Conservation (phyloP, 2,888 invertebrate genomes). For the Hypselothyrea guttata region DNA sequence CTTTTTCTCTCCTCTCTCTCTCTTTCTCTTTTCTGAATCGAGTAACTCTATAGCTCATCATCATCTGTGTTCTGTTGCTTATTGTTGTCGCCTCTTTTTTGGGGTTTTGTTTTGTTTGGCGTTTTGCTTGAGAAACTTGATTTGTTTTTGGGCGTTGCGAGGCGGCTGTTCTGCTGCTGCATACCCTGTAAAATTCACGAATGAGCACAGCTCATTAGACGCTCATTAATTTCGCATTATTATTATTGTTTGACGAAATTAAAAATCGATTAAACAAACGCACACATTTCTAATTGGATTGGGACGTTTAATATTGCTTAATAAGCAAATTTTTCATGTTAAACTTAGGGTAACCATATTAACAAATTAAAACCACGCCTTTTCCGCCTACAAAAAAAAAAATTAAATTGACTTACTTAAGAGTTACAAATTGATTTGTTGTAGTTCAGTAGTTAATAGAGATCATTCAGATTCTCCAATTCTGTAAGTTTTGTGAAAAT, state of each 20-base stretch:
- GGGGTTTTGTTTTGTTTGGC: conserved; percentile 32
- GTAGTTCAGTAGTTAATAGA: too few species aligned
- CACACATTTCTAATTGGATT: too few species aligned
- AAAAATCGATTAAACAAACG: neutral
- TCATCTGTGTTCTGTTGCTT: conserved; percentile 24
- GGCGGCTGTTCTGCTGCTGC: conserved; percentile 17
- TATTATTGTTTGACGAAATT: neutral
- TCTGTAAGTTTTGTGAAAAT: too few species aligned
- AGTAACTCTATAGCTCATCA: conserved; percentile 29
- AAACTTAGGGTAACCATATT: too few species aligned
- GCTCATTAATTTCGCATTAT: neutral
- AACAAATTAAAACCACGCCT: too few species aligned
- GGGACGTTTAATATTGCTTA: too few species aligned
- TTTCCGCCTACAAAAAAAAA: too few species aligned
- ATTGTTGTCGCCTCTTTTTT: conserved; percentile 5
- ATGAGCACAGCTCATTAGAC: neutral
- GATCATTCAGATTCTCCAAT: too few species aligned
- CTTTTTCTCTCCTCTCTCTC: too few species aligned
- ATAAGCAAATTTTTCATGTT: too few species aligned
- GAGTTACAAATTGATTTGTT: too few species aligned
- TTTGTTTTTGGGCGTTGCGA: conserved; percentile 27
- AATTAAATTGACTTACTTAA: too few species aligned
- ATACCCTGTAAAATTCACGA: conserved; percentile 21
- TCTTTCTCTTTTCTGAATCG: neutral
- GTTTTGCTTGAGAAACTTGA: conserved; percentile 39